Percentiles rank a stretch among this genome's conserved stretches.
These are phyloP conservation scores for Ophion ventricosus DNA, from an alignment of 2,888 invertebrate species.

Conservation along the genomic window DNA sequence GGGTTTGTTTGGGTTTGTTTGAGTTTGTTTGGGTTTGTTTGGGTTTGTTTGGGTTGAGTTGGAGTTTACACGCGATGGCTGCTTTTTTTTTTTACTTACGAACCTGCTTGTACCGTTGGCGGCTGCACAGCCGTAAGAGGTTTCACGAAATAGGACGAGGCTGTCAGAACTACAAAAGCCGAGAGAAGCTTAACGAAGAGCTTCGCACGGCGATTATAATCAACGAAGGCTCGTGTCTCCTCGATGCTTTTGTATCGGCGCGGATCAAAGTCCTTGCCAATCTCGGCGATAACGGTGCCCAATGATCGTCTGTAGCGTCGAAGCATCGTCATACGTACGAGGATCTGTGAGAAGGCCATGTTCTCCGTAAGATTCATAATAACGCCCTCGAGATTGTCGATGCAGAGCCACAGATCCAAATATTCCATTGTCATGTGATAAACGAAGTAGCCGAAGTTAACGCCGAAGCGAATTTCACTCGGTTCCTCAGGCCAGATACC, in stretches of 20 bases:
- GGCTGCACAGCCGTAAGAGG: constrained; percentile 73
- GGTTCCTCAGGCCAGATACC: constrained; percentile 75
- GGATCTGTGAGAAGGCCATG: constrained; percentile 74
- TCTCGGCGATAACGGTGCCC: constrained; percentile 71
- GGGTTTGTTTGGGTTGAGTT: too few relatives aligned
- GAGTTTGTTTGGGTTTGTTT: too few relatives aligned
- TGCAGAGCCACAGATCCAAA: constrained; percentile 73
- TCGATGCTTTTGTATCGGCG: constrained; percentile 67
- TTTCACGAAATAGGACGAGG: constrained; percentile 74
- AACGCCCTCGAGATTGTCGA: constrained; percentile 74
- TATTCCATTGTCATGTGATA: constrained; percentile 76
- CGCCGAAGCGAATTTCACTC: constrained; percentile 69
- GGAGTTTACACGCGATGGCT: too few relatives aligned
- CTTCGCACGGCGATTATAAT: constrained; percentile 73
- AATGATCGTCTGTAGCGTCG: constrained; percentile 71
- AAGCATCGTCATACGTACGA: constrained; percentile 74
- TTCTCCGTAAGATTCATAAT: constrained; percentile 76
- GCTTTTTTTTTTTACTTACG: too few relatives aligned
- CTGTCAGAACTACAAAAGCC: constrained; percentile 73
- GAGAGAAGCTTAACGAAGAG: constrained; percentile 73
- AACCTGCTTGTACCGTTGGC: constrained; percentile 48
- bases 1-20: too few relatives aligned
- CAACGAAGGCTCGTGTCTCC: constrained; percentile 70
- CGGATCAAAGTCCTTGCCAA: constrained; percentile 71
- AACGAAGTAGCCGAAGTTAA: constrained; percentile 73